Evolutionary conservation across 2,888 invertebrate genomes (phyloP).

Genomic region (Drosophila melanosoma): DNA sequence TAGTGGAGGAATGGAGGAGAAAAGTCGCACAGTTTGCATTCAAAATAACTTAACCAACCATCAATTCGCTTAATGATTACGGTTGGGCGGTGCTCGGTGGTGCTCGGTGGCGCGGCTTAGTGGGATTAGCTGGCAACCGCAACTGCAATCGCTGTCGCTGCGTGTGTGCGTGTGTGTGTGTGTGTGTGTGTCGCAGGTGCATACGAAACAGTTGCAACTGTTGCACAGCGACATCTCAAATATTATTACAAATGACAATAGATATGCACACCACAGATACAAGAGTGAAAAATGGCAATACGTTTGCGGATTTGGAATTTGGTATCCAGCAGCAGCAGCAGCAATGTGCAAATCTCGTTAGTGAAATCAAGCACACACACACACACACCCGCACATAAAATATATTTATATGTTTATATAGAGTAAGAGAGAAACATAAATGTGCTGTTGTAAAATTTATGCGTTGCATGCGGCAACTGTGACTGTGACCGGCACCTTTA

Average conservation of each 20-base stretch:
- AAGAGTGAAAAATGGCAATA: slow-evolving; percentile 65
- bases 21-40: slow-evolving; percentile 57
- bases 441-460: slow-evolving; percentile 47
- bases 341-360: slow-evolving; percentile 68
- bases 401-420: not conserved
- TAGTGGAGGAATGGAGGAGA: not conserved
- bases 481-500: slow-evolving; percentile 28
- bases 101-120: not conserved
- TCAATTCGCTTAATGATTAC: slow-evolving; percentile 61
- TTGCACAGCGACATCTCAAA: slow-evolving; percentile 52
- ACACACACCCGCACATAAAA: not conserved
- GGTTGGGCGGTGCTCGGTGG: not conserved
- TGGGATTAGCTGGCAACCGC: slow-evolving; percentile 44
- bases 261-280: slow-evolving; percentile 48
- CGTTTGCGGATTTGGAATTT: slow-evolving; percentile 46
- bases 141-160: slow-evolving; percentile 15
- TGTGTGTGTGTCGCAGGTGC: slow-evolving; percentile 38
- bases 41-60: slow-evolving; percentile 61
- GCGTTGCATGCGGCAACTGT: slow-evolving; percentile 43
- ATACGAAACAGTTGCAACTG: slow-evolving; percentile 48
- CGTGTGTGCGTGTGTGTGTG: not conserved
- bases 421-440: slow-evolving; percentile 34
- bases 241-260: slow-evolving; percentile 69
- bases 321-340: slow-evolving; percentile 18
- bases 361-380: slow-evolving; percentile 35